Evolutionary conservation across 2,888 invertebrate species (phyloP).

Genomic region (Aromia moschata): DNA sequence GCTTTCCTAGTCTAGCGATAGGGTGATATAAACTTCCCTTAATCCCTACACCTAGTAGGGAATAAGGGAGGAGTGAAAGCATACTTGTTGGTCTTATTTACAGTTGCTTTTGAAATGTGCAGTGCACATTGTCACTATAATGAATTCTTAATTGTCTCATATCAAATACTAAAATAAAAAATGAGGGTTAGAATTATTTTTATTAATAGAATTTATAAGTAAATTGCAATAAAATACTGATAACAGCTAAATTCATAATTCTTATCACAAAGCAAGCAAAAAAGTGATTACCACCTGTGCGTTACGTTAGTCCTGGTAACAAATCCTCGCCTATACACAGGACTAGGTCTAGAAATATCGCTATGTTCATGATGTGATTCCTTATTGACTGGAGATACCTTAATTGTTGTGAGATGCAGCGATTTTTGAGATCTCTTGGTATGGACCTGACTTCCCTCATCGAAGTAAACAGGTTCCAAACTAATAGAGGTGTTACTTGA

Average conservation of each 20-base stretch:
- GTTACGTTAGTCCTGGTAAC: constrained; percentile 57
- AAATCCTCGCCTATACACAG: constrained; percentile 52
- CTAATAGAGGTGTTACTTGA: constrained; percentile 31
- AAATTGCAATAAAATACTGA: not conserved
- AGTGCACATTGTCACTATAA: too few species aligned
- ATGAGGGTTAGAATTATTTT: too few species aligned
- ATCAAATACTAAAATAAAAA: too few species aligned
- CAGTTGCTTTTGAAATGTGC: too few species aligned
- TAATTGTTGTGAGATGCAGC: constrained; percentile 19
- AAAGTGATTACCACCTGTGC: constrained; percentile 32
- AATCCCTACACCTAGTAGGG: too few species aligned
- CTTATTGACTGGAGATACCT: not conserved
- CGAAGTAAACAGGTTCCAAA: constrained; percentile 40
- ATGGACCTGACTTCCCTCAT: constrained; percentile 28
- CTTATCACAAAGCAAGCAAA: constrained; percentile 10
- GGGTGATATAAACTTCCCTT: too few species aligned
- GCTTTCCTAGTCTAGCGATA: too few species aligned
- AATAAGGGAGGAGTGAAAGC: too few species aligned
- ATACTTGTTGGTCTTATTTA: too few species aligned
- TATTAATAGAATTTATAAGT: too few species aligned
- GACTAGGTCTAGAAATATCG: constrained; percentile 22
- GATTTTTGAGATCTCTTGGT: constrained; percentile 44
- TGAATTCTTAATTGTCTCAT: too few species aligned
- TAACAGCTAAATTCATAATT: not conserved
- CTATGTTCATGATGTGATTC: constrained; percentile 4